Evolutionary conservation across 2,113 vertebrate species (phyloP), one percentile per base, ranked within the genome.

Genomic region (Baryphthengus martii): DNA sequence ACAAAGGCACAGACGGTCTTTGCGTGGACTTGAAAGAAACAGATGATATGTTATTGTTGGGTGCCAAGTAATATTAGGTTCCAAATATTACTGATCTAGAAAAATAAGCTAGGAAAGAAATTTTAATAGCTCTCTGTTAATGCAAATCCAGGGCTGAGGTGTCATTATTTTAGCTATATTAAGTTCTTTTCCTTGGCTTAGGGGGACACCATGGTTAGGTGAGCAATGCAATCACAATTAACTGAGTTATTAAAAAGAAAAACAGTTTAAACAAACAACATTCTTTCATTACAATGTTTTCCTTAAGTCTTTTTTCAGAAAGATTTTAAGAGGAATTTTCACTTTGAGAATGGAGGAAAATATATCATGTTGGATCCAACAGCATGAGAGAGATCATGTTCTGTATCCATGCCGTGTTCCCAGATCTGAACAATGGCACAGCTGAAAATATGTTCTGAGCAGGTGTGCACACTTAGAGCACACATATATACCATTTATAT

Each of bases 231-330:
- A 72, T 49, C 49, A 79, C 47, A 93, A 61, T 85, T 72, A 83
- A 76, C 33, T 55, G 12, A 33, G 17, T 58, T 79, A 93, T 75
- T 79, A 78, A 85, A 93, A 89, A 91, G 59, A 63, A 91, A 93
- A 91, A 7, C 5, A 66, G 84, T 55, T 80, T 76, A 62, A 89
- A 80, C 17, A 72, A 78, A 15, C 7, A 75, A 37, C 40, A 52
- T 63, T 33, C 62, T 70, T 88, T 90, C 24, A 59, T 56, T 86
- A 53, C 8, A 62, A 12, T 28, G 6, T 13, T 72, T 50, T 49
- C 28, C 17, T 76, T 44, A 25, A 11, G 7, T 26, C 12, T 35
- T 1, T 40, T 35, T 35, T 0, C 4, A 35, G 12, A 9, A 16
- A 70, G n/a, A 2, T 50, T 89, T 85, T 72, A 42, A 66, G 19